Conservation (phyloP, 2,888 invertebrate species). For the Leptinotarsa peninsularis region DNA sequence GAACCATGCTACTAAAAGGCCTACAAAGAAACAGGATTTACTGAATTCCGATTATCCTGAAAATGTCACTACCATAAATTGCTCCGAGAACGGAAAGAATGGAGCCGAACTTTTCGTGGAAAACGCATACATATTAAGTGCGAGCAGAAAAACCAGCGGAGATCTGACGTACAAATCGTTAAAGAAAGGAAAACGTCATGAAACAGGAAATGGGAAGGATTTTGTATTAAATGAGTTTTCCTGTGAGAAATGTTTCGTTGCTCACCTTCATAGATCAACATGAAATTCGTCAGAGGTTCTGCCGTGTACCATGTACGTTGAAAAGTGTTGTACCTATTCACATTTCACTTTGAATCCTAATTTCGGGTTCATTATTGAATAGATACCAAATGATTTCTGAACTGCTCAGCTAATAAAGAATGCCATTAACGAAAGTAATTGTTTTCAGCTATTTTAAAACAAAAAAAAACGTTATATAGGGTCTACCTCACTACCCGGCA, state of each 20-base stretch:
- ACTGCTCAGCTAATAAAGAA: neutral
- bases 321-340: too few species aligned
- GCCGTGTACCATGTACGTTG: neutral
- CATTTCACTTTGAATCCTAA: too few species aligned
- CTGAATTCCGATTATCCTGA: neutral
- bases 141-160: neutral
- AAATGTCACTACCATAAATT: slow-evolving; percentile 5
- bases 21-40: neutral
- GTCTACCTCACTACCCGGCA: too few species aligned
- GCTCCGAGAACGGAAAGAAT: neutral
- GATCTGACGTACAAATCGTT: neutral
- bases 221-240: neutral
- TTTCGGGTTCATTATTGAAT: too few species aligned
- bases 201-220: neutral
- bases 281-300: neutral
- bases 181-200: neutral
- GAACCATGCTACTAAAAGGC: neutral
- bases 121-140: neutral
- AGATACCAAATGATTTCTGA: neutral
- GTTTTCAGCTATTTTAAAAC: too few species aligned
- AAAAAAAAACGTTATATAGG: too few species aligned
- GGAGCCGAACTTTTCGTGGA: neutral
- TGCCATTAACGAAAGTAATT: too few species aligned
- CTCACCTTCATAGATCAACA: neutral
- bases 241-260: too few species aligned